These are phyloP conservation scores for Lytechinus variegatus DNA, from an alignment of 35 echinoderm and acorn worm genomes.

Conservation along the genomic window DNA sequence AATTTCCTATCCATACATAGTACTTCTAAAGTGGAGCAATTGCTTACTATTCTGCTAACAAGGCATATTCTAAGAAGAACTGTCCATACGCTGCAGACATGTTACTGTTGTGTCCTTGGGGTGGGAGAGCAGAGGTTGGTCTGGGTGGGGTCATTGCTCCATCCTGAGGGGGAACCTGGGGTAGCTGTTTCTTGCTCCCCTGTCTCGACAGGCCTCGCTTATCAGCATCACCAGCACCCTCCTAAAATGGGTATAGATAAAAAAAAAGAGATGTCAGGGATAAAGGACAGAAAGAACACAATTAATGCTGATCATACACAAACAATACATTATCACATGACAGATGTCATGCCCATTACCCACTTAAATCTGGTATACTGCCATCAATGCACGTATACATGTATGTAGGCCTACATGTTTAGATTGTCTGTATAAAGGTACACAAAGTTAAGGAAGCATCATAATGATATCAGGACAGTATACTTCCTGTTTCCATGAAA, in stretches of 20 bases:
- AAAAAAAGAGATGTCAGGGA: not conserved
- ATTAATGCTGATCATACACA: too few relatives aligned
- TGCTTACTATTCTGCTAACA: slow-evolving; percentile 97
- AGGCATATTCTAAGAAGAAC: slow-evolving; percentile 93
- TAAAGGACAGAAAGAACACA: not conserved
- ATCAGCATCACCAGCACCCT: not conserved
- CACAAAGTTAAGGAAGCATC: too few relatives aligned
- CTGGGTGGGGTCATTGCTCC: slow-evolving; percentile 21
- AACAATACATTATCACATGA: too few relatives aligned
- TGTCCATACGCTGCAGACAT: slow-evolving; percentile 78
- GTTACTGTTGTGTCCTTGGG: slow-evolving; percentile 55
- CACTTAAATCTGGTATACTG: too few relatives aligned
- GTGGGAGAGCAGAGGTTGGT: not conserved
- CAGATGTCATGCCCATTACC: too few relatives aligned
- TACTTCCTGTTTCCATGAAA: too few relatives aligned
- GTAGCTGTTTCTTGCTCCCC: slow-evolving; percentile 75
- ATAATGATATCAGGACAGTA: too few relatives aligned
- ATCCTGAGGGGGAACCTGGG: slow-evolving; percentile 56
- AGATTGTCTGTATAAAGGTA: too few relatives aligned
- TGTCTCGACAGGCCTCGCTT: slow-evolving; percentile 18
- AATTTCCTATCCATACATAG: too few relatives aligned
- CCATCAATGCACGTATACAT: too few relatives aligned
- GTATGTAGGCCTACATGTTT: too few relatives aligned
- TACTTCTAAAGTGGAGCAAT: not conserved
- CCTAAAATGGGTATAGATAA: not conserved